A percentile compares a stretch with the other conserved stretches of the same genome.
Evolutionary conservation across 2,797 vertebrate genomes (phyloP).

Genomic region (Potorous gilbertii): DNA sequence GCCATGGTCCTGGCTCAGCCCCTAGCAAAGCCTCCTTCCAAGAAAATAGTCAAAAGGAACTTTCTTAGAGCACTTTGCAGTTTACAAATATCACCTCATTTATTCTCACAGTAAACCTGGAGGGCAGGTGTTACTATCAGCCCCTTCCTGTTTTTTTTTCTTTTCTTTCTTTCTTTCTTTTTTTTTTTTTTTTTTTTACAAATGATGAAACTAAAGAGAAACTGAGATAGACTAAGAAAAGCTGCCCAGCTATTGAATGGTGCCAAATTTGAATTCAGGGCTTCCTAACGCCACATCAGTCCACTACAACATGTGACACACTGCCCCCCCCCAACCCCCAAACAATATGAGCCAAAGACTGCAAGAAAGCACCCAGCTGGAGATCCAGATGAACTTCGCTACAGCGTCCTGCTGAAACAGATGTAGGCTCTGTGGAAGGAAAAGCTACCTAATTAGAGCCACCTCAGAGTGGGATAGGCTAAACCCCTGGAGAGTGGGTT

Average conservation of each 20-base stretch:
- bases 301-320: neutral
- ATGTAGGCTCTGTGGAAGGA: neutral
- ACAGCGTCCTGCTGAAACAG: neutral
- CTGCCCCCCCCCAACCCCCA: too few relatives aligned
- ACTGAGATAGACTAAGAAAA: neutral
- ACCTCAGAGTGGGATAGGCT: neutral
- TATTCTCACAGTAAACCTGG: neutral
- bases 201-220: neutral
- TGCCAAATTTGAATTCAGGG: neutral
- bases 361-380: neutral
- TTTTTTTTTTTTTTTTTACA: neutral
- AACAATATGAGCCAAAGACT: neutral
- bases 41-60: neutral
- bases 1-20: neutral
- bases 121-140: neutral
- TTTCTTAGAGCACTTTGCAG: neutral
- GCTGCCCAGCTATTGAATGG: neutral
- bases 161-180: neutral
- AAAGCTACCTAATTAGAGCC: neutral
- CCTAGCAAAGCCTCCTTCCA: neutral
- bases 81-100: neutral
- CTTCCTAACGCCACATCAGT: neutral
- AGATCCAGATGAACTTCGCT: neutral
- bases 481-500: neutral
- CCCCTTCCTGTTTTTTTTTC: neutral